Evolutionary conservation across 1,140 invertebrate species (phyloP).

Genomic region (Aphaenogaster floridana): DNA sequence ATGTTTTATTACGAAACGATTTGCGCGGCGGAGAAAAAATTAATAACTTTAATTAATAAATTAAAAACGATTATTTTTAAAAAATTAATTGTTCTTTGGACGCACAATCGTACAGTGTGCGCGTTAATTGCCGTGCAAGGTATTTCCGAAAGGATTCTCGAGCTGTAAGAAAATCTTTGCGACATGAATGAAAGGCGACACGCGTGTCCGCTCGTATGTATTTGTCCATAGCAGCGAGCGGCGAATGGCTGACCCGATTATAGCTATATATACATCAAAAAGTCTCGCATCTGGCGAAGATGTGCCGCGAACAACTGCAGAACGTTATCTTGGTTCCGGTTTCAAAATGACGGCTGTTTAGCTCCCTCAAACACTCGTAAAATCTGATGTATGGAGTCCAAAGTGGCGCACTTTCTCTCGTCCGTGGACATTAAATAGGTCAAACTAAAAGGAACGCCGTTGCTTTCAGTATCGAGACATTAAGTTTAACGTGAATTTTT

Average conservation of each 20-base stretch:
- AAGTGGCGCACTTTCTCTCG: slow-evolving; percentile 58
- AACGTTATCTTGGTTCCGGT: slow-evolving; percentile 57
- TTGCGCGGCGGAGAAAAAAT: not conserved
- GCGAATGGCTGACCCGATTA: slow-evolving; percentile 41
- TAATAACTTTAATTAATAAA: too few relatives aligned
- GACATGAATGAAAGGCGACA: slow-evolving; percentile 15
- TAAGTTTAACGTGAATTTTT: not conserved
- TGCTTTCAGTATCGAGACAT: not conserved
- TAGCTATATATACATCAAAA: slow-evolving; percentile 49
- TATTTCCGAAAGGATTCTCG: not conserved
- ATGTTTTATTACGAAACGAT: not conserved
- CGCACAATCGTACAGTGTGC: not conserved
- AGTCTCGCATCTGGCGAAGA: slow-evolving; percentile 57
- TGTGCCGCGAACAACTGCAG: slow-evolving; percentile 45
- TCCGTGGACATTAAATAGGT: not conserved
- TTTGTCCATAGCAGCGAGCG: slow-evolving; percentile 9
- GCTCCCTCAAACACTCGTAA: slow-evolving; percentile 43
- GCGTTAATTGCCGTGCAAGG: not conserved
- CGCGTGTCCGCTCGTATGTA: not conserved
- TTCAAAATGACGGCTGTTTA: slow-evolving; percentile 58
- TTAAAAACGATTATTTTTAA: too few relatives aligned
- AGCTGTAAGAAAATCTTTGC: not conserved
- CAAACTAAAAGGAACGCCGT: not conserved
- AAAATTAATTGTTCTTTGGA: not conserved
- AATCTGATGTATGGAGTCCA: slow-evolving; percentile 22